Conservation (phyloP, 1,140 invertebrate genomes). For the Trichoplusia ni region DNA sequence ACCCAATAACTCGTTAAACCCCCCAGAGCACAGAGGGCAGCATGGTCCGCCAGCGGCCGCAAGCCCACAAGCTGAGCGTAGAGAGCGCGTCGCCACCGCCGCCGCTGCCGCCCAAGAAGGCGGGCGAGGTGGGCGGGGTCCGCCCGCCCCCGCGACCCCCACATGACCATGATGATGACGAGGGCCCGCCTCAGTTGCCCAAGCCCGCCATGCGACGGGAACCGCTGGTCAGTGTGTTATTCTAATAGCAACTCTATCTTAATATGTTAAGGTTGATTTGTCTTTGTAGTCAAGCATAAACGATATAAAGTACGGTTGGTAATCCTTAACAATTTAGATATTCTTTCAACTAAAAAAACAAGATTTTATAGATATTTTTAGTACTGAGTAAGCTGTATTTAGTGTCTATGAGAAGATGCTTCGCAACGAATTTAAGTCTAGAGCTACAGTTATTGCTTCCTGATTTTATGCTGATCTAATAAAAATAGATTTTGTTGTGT, state of each 20-base stretch:
- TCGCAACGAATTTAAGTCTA: no score
- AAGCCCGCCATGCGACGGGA: slow-evolving; percentile 85
- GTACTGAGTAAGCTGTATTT: no score
- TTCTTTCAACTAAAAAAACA: no score
- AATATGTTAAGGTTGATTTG: no score
- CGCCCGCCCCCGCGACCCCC: slow-evolving; percentile 85
- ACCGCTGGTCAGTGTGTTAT: slow-evolving; percentile 27
- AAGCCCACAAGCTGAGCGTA: slow-evolving; percentile 84
- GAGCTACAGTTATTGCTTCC: no score
- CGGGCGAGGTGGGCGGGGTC: slow-evolving; percentile 73
- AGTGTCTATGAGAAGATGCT: no score
- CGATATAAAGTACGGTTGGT: no score
- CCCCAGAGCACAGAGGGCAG: slow-evolving; percentile 58
- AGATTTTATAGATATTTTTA: no score
- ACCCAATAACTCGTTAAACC: no score
- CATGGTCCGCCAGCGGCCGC: slow-evolving; percentile 65
- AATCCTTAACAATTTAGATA: no score
- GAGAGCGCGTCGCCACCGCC: slow-evolving; percentile 86
- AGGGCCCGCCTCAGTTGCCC: slow-evolving; percentile 83
- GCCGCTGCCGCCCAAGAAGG: slow-evolving; percentile 92
- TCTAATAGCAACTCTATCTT: background rate
- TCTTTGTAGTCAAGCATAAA: no score
- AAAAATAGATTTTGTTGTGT: background rate
- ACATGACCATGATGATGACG: slow-evolving; percentile 83
- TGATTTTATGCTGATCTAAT: no score